Evolutionary conservation across 2,888 invertebrate genomes (phyloP), one percentile per base, ranked within the genome.

Genomic region (Acronicta alni): DNA sequence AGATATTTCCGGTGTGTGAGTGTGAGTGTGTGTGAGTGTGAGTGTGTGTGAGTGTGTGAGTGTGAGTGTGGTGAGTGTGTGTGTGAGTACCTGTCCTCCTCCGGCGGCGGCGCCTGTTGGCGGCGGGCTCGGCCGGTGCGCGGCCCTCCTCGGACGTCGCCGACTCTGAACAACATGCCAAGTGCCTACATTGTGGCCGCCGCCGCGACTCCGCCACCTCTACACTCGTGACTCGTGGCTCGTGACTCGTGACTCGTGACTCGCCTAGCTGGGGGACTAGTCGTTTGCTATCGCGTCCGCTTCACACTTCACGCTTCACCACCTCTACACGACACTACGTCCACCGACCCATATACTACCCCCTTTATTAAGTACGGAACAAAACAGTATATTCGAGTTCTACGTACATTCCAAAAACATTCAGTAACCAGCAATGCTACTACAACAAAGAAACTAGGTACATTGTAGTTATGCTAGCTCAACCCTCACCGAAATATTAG

Each of bases 121-220:
- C 69, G 61, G 57, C 51, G 55, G 72, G 77, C 55, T 67, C 80
- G 51, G 63, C 68, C 0, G 37, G 76, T 67, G 62, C 83, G 82
- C 83, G 80, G 12, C 72, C 83, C 82, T 89, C 91, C 75, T 81
- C 84, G 69, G 88, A 88, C 90, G 93, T 89, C 75, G 85, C 89
- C 68, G 94, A 91, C 86, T 92, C 92, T 95, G 89, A 89, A 93
- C 90, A 96, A 66, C 90, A 96, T 77, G 74, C 77, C 70, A 60
- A 57, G 60, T 54, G 75, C 74, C 65, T 69, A 71, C 75, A 75
- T 56, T 46, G 66, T 67, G 58, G 59, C 72, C 16, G 6, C 26
- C 53, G 26, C n/a, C n/a, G n/a, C n/a, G n/a, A n/a, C n/a, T n/a
- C n/a, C n/a, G n/a, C n/a, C n/a, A n/a, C n/a, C n/a, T n/a, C n/a